Percentiles rank a stretch among this genome's conserved stretches.
Conservation (phyloP, 2,113 vertebrate species). For the Neomonachus schauinslandi region DNA sequence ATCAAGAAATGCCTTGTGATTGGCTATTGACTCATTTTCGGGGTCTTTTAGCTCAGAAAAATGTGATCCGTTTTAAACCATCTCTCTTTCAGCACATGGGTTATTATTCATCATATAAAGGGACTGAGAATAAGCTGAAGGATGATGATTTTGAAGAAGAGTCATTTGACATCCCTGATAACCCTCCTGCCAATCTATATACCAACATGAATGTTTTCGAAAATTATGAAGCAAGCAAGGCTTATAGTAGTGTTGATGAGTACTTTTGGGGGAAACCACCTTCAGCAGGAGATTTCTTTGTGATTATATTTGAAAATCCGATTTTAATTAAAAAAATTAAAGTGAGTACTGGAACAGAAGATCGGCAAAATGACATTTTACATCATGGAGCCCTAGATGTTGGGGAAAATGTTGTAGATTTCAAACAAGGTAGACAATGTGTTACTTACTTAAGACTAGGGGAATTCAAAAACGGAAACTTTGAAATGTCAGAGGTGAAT, state of each 20-base stretch:
- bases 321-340: slow-evolving; percentile 96
- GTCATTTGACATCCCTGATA: slow-evolving; percentile 96
- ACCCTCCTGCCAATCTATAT: slow-evolving; percentile 94
- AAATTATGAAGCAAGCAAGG: slow-evolving; percentile 95
- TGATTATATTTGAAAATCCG: slow-evolving; percentile 94
- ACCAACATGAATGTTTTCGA: slow-evolving; percentile 99
- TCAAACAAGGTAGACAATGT: slow-evolving; percentile 93
- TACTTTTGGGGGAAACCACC: slow-evolving; percentile 99
- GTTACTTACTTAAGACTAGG: slow-evolving; percentile 94
- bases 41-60: slow-evolving; percentile 95
- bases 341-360: slow-evolving; percentile 95
- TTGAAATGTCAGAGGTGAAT: slow-evolving; percentile 95
- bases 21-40: slow-evolving; percentile 98
- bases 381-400: slow-evolving; percentile 96
- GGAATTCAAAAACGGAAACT: slow-evolving; percentile 96
- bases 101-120: slow-evolving; percentile 98
- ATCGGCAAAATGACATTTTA: slow-evolving; percentile 96
- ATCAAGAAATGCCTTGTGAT: slow-evolving; percentile 99
- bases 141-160: slow-evolving; percentile 99
- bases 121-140: slow-evolving; percentile 97
- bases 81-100: slow-evolving; percentile 99
- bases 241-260: slow-evolving; percentile 96
- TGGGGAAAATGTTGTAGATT: slow-evolving; percentile 91
- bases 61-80: slow-evolving; percentile 97
- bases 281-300: slow-evolving; percentile 93